Conservation (phyloP, 2,797 vertebrate species). For the Oreochromis mossambicus region DNA sequence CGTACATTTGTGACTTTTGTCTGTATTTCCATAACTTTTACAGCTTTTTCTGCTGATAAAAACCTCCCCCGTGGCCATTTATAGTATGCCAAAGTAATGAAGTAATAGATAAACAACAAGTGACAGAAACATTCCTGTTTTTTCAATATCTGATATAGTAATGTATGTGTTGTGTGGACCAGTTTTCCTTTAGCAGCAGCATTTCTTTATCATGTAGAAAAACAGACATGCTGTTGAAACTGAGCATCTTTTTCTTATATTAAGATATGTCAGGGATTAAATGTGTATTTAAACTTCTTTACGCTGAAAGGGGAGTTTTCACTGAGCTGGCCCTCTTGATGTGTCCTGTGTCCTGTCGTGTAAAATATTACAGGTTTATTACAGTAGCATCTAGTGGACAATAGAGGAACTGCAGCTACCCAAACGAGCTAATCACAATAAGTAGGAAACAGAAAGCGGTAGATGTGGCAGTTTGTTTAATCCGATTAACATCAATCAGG, state of each 20-base stretch:
- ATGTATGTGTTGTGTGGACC: neutral
- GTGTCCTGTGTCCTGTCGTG: neutral
- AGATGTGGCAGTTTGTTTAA: constrained; percentile 11
- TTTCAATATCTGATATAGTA: neutral
- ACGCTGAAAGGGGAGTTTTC: neutral
- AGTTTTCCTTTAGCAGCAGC: neutral
- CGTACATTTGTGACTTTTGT: neutral
- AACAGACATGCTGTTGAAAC: neutral
- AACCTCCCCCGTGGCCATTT: neutral
- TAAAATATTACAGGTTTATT: neutral
- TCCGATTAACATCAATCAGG: neutral
- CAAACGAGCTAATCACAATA: neutral
- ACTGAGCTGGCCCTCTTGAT: neutral
- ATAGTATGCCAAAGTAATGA: neutral
- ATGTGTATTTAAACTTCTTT: neutral
- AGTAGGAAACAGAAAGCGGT: neutral
- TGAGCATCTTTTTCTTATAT: neutral
- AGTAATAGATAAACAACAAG: neutral
- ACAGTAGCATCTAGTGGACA: neutral
- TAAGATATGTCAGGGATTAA: neutral
- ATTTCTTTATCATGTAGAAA: neutral
- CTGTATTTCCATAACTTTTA: neutral
- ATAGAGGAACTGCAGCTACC: neutral
- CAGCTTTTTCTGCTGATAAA: neutral
- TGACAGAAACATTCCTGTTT: neutral